phyloP scores from a whole-genome alignment of 2,113 vertebrate species.

The human region GRCh38 chr3:33971501-33972000 shows the following conservation, averaged over 20 bases:
- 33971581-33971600: neutral
- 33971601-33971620: neutral
- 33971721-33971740: neutral
- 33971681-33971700: neutral
- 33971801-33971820: neutral
- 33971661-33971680: neutral
- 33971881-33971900: neutral
- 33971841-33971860: neutral
- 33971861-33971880: neutral
- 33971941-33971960: neutral
- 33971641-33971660: neutral
- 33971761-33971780: neutral
- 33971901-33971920: neutral
- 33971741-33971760: neutral
- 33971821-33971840: neutral
- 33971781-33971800: neutral
- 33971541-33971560: neutral
- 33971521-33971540: neutral
- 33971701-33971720: neutral
- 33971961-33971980: neutral
- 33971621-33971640: neutral
- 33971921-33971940: neutral
- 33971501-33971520: neutral
- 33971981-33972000: conserved; percentile 43
- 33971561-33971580: neutral